Conservation (phyloP, 2,888 invertebrate genomes). For the Argyresthia albistria region DNA sequence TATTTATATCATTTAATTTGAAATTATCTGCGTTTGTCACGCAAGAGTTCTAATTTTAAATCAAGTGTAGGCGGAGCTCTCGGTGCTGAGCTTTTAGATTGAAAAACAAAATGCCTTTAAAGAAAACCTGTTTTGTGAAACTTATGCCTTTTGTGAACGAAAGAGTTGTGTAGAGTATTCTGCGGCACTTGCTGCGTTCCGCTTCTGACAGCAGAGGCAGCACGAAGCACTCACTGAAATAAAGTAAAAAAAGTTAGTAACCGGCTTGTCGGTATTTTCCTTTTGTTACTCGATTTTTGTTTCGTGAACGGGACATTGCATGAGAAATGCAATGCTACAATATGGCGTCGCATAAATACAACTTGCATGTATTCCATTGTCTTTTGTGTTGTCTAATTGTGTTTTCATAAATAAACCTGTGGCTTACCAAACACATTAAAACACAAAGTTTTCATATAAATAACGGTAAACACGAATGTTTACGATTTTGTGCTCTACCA, state of each 20-base stretch:
- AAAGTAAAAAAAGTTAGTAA: conserved; percentile 68
- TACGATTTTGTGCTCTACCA: no score
- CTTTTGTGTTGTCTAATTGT: not conserved
- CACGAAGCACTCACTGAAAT: conserved; percentile 47
- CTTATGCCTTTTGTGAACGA: conserved; percentile 67
- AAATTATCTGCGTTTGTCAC: conserved; percentile 70
- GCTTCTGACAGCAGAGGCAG: conserved; percentile 20
- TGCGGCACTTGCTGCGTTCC: conserved; percentile 53
- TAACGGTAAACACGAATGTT: no score
- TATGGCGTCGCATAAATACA: conserved; percentile 39
- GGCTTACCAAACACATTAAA: no score
- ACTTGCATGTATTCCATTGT: conserved; percentile 17
- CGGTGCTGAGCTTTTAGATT: conserved; percentile 61
- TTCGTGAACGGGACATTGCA: conserved; percentile 65
- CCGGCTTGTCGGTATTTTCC: conserved; percentile 67
- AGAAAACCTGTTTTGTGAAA: conserved; percentile 66
- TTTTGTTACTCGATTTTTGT: conserved; percentile 67
- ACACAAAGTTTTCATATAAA: no score
- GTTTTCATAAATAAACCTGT: no score
- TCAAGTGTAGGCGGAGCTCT: conserved; percentile 72
- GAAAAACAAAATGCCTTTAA: conserved; percentile 70
- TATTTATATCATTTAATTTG: conserved; percentile 64
- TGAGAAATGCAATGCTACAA: conserved; percentile 68
- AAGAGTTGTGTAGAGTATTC: conserved; percentile 52
- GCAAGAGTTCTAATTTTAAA: conserved; percentile 73